Evolutionary conservation across 2,797 vertebrate genomes (phyloP).

Genomic region (Malurus splendens): DNA sequence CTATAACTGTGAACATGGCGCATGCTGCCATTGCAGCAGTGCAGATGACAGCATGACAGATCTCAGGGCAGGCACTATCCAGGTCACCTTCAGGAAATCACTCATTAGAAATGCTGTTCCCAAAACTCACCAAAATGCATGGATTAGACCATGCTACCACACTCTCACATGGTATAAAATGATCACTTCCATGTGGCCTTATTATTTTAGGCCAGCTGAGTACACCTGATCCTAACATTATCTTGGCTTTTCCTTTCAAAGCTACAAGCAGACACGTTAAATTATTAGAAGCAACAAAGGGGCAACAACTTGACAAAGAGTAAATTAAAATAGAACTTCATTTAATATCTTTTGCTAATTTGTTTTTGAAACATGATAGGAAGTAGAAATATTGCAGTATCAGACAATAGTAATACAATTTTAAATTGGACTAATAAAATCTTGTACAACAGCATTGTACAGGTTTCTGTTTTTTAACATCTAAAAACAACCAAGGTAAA

Average conservation of each 20-base stretch:
- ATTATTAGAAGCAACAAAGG: neutral
- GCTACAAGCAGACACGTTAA: neutral
- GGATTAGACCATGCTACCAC: neutral
- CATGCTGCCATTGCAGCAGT: neutral
- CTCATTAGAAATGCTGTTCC: neutral
- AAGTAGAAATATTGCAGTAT: neutral
- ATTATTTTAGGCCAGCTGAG: neutral
- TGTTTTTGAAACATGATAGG: neutral
- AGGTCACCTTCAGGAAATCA: neutral
- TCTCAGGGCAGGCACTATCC: neutral
- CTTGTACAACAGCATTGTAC: neutral
- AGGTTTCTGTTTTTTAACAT: neutral
- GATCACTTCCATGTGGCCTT: neutral
- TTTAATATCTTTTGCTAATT: neutral
- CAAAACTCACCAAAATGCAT: neutral
- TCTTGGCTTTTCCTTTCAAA: neutral
- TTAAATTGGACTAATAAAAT: neutral
- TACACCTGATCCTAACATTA: neutral
- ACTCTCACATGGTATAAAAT: neutral
- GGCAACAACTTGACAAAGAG: neutral
- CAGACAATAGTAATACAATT: neutral
- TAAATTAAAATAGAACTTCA: neutral
- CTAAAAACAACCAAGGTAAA: neutral
- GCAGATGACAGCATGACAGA: neutral
- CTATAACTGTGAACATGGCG: neutral